Percentiles rank a stretch among this genome's conserved stretches.
phyloP scores from a whole-genome alignment of 2,797 vertebrate species.

The Miichthys miiuy region DNA sequence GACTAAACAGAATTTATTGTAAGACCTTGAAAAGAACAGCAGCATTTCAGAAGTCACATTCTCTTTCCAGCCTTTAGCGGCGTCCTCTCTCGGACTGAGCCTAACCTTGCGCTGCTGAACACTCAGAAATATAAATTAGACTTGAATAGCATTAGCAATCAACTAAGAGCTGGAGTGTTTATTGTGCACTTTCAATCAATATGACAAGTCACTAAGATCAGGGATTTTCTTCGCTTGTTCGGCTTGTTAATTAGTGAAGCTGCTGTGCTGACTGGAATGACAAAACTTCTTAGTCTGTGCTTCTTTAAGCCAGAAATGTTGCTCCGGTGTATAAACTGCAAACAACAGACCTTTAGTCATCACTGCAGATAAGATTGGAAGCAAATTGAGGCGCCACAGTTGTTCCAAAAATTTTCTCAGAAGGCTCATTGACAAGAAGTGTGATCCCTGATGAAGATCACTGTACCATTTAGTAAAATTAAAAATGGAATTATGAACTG shows the following conservation, averaged over 20 bases:
- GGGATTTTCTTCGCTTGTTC: slow-evolving; percentile 52
- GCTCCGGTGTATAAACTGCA: not conserved
- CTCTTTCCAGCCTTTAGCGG: not conserved
- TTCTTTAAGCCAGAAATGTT: slow-evolving; percentile 18
- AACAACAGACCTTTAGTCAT: not conserved
- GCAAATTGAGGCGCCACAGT: too few species aligned
- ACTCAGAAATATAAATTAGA: slow-evolving; percentile 60
- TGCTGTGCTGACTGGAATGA: slow-evolving; percentile 46
- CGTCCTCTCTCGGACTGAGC: slow-evolving; percentile 32
- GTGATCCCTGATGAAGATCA: not conserved
- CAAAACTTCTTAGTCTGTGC: slow-evolving; percentile 14
- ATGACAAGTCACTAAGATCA: slow-evolving; percentile 58
- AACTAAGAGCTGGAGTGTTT: slow-evolving; percentile 69
- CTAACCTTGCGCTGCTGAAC: slow-evolving; percentile 47
- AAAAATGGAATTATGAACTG: not conserved
- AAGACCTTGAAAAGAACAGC: slow-evolving; percentile 33
- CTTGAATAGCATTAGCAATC: slow-evolving; percentile 64
- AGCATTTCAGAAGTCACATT: slow-evolving; percentile 21
- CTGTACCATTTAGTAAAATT: not conserved
- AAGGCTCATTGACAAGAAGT: not conserved
- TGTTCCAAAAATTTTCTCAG: too few species aligned
- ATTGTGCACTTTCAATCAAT: slow-evolving; percentile 71
- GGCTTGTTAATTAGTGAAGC: slow-evolving; percentile 53
- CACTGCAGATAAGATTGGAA: not conserved
- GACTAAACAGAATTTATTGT: slow-evolving; percentile 46